Base-by-base conservation (phyloP, 1,140 invertebrate species). In the Polyergus mexicanus region DNA sequence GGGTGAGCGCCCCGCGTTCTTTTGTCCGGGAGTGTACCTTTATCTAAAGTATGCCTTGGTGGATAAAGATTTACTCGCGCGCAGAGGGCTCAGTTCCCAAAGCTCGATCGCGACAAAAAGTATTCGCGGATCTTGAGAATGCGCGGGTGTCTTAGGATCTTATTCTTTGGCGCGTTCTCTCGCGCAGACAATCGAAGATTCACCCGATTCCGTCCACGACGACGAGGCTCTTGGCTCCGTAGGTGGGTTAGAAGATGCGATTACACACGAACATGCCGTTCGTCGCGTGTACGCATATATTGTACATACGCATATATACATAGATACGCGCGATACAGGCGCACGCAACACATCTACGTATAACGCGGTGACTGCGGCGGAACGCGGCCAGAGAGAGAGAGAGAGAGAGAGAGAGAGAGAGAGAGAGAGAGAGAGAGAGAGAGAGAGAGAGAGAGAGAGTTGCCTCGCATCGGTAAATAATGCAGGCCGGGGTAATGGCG, bases 401-500 rank as follows among this genome's bases (percentile, higher is more conserved):
- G 32, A 32, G 32, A 32, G 32, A 32, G 32, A 32, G 32, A 32
- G 32, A 32, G 32, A 32, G 32, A 32, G 32, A 32, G 32, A 32
- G 0, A 3, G 32, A 32, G 32, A 32, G 32, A 32, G 32, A 32
- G 32, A 32, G 32, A 93, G 93, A 94, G 93, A 94, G 93, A 32
- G 3, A 1, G 32, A 32, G 32, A 32, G 32, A 32, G 32, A 32
- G 32, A 32, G 32, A 93, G 93, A 94, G 93, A 94, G 93, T 94
- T 93, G 92, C 93, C 94, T 93, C 92, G 92, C 91, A 90, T 86
- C 92, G 92, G 94, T 95, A 94, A 95, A 95, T 95, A 95, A 95
- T 95, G 94, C 94, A 95, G 89, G 91, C 92, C 93, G 92, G 94
- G 94, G 94, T 95, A 95, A 95, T 95, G 94, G 94, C 94, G 94